A percentile compares a stretch with the other conserved stretches of the same genome.
These are phyloP conservation scores for Uloborus diversus DNA, from an alignment of 1,140 invertebrate species.

Conservation along the genomic window DNA sequence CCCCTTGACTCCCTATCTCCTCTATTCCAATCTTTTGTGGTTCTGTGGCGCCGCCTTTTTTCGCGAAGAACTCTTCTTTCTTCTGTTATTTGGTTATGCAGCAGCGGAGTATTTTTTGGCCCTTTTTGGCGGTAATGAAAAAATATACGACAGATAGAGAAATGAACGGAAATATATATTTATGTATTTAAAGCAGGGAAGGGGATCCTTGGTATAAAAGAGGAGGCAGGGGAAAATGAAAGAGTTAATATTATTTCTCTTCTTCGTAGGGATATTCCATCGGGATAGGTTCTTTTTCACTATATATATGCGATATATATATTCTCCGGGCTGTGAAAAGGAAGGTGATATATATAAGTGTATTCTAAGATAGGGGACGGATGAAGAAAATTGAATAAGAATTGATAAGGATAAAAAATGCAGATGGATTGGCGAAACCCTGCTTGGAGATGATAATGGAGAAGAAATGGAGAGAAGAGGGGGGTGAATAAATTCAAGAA, in stretches of 20 bases:
- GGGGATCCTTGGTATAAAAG: background rate
- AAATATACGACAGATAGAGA: slow-evolving; percentile 11
- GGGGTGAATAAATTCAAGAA: too few species aligned
- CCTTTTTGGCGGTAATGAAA: slow-evolving; percentile 13
- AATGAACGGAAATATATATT: slow-evolving; percentile 51
- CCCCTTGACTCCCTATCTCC: background rate
- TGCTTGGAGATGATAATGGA: background rate
- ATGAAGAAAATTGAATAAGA: slow-evolving; percentile 50
- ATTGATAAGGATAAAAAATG: slow-evolving; percentile 51
- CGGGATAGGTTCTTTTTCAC: slow-evolving; percentile 16
- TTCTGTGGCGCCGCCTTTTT: background rate
- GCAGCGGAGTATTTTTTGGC: too few species aligned
- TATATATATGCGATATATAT: background rate
- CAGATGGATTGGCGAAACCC: slow-evolving; percentile 27
- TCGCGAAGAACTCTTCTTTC: too few species aligned
- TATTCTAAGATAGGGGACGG: slow-evolving; percentile 12
- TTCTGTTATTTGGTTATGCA: background rate
- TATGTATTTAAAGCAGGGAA: slow-evolving; percentile 53
- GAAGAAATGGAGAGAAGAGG: background rate
- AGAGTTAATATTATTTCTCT: slow-evolving; percentile 19
- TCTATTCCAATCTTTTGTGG: slow-evolving; percentile 18
- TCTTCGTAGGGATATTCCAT: background rate
- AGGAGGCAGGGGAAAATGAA: background rate
- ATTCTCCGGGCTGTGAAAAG: background rate
- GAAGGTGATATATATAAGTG: slow-evolving; percentile 19